Evolutionary conservation across 2,888 invertebrate species (phyloP).

Genomic region (Harmothoe impar): DNA sequence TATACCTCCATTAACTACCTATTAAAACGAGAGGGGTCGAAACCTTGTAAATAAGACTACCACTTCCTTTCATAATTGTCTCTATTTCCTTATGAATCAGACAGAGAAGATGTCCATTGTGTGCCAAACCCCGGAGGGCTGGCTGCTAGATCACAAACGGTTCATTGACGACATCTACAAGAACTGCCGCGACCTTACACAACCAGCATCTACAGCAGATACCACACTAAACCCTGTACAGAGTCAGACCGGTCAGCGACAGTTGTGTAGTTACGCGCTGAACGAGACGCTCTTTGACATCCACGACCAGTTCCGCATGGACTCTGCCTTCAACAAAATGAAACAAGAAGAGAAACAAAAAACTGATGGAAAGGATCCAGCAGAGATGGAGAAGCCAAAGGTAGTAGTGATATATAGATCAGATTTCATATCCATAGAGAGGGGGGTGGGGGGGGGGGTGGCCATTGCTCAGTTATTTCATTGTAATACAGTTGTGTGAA

Average conservation of each 20-base stretch:
- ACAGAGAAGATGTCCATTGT: constrained; percentile 18
- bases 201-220: not conserved
- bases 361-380: not conserved
- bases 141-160: constrained; percentile 9
- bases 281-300: constrained; percentile 17
- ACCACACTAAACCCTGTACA: too few species aligned
- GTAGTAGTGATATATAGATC: too few species aligned
- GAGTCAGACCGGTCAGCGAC: not conserved
- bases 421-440: too few species aligned
- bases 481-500: too few species aligned
- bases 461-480: too few species aligned
- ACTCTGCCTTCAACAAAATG: not conserved
- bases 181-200: not conserved
- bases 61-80: not conserved
- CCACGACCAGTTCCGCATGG: constrained; percentile 48
- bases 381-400: not conserved
- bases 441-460: too few species aligned
- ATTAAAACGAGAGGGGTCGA: not conserved
- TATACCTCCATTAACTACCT: not conserved
- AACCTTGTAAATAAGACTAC: not conserved
- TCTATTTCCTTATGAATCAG: too few species aligned
- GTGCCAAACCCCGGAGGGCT: not conserved
- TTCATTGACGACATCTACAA: constrained; percentile 3
- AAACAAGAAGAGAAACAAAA: not conserved
- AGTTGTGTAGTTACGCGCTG: not conserved